Conservation (phyloP, 2,888 invertebrate species). For the Mylabris sibirica region DNA sequence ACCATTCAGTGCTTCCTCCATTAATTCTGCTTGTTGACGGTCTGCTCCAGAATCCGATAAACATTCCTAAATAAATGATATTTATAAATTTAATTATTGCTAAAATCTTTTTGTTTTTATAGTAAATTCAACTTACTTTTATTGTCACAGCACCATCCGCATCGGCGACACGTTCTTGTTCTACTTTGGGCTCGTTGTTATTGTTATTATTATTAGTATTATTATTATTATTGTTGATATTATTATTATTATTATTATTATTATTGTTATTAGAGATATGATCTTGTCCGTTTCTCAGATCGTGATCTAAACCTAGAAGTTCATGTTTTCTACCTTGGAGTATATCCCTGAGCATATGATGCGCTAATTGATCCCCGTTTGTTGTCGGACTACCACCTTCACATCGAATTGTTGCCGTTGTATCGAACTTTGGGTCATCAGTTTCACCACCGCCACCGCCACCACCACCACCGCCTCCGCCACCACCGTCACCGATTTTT, state of each 20-base stretch:
- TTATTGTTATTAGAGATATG: slow-evolving; percentile 54
- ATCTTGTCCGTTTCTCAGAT: slow-evolving; percentile 66
- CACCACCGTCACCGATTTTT: slow-evolving; percentile 62
- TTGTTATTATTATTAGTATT: slow-evolving; percentile 27
- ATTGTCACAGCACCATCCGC: slow-evolving; percentile 48
- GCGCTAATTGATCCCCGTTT: slow-evolving; percentile 68
- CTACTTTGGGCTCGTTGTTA: slow-evolving; percentile 64
- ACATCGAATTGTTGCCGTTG: slow-evolving; percentile 57
- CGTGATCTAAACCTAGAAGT: slow-evolving; percentile 75
- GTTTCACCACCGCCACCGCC: slow-evolving; percentile 56
- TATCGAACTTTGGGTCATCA: slow-evolving; percentile 60
- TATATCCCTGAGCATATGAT: slow-evolving; percentile 90
- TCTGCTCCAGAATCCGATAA: slow-evolving; percentile 70
- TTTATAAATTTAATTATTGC: neutral
- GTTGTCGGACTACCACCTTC: slow-evolving; percentile 69
- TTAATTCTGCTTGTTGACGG: slow-evolving; percentile 63
- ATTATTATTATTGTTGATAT: neutral
- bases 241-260: slow-evolving; percentile 60
- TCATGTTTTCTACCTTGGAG: slow-evolving; percentile 88
- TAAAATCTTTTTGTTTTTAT: neutral
- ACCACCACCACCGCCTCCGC: slow-evolving; percentile 53
- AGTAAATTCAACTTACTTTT: slow-evolving; percentile 52
- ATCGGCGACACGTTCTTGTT: slow-evolving; percentile 46
- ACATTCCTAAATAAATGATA: slow-evolving; percentile 58
- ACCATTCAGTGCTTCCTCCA: slow-evolving; percentile 70